Evolutionary conservation across 2,888 invertebrate species (phyloP), one percentile per base, ranked within the genome.

Genomic region (Oxycera nigricornis): DNA sequence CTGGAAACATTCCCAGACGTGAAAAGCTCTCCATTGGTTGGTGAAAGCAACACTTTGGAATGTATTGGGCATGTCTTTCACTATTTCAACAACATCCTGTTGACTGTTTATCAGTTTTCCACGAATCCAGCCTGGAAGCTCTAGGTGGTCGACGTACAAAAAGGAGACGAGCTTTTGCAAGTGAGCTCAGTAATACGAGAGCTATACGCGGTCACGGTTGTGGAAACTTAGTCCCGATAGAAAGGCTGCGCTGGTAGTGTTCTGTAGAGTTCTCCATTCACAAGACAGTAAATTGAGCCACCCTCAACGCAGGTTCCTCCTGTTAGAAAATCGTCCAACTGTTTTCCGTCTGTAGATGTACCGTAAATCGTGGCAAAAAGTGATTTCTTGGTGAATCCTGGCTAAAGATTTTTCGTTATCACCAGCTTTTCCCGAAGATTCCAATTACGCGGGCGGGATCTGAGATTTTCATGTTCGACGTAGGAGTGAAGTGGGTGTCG

Each of bases 181-280:
- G 41, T 26, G 24, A 22, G 20, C 52, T 73, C 72, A 76, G 75
- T 76, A 70, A 72, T 72, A 72, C 52, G 72, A 65, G 75, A 76
- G 72, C 62, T 74, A 74, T 62, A 65, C 52, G 65, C 75, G 75
- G 74, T 72, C 30, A 50, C 75, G 75, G 75, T 72, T 74, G 73
- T 65, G 65, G 39, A 65, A 35, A 24, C 22, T n/a, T n/a, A n/a
- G n/a, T n/a, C n/a, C n/a, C n/a, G n/a, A n/a, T n/a, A n/a, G n/a
- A n/a, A n/a, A n/a, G n/a, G n/a, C n/a, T n/a, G n/a, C n/a, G n/a
- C n/a, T n/a, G n/a, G n/a, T n/a, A n/a, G n/a, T n/a, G n/a, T n/a
- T n/a, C n/a, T n/a, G n/a, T n/a, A n/a, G n/a, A n/a, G n/a, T n/a
- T n/a, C n/a, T n/a, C n/a, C n/a, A n/a, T n/a, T n/a, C n/a, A n/a